phyloP scores from a whole-genome alignment of 2,888 invertebrate genomes.

The Kryphioiulus occultus region DNA sequence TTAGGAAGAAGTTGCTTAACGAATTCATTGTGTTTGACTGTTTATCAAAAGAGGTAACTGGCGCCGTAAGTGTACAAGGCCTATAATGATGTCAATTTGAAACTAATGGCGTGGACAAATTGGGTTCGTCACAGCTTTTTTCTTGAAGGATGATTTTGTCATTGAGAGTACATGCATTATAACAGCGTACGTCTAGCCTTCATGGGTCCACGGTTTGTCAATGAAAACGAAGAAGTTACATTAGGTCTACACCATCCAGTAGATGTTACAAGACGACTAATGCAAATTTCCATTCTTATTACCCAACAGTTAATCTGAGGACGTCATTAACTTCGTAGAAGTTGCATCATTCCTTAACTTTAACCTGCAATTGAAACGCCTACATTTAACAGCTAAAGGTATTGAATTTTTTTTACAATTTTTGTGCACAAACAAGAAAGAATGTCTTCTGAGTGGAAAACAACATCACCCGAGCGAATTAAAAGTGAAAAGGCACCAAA shows the following conservation, averaged over 20 bases:
- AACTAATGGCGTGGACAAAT: constrained; percentile 7
- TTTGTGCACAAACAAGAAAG: too few relatives aligned
- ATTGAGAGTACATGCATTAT: neutral
- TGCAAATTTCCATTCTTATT: too few relatives aligned
- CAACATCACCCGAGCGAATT: neutral
- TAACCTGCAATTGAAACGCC: too few relatives aligned
- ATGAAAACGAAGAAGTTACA: too few relatives aligned
- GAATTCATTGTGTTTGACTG: neutral
- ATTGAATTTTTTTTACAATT: too few relatives aligned
- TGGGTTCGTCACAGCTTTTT: neutral
- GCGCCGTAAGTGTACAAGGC: neutral
- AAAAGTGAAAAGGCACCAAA: neutral
- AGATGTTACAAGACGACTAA: too few relatives aligned
- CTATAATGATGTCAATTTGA: neutral
- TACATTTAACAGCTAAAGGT: too few relatives aligned
- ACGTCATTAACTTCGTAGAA: neutral
- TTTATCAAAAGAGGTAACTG: neutral
- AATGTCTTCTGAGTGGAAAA: too few relatives aligned
- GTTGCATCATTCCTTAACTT: neutral
- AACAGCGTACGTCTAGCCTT: too few relatives aligned
- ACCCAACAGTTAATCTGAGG: too few relatives aligned
- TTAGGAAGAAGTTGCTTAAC: neutral
- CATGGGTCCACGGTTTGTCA: too few relatives aligned
- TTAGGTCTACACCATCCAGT: too few relatives aligned
- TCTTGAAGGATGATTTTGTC: neutral